Evolutionary conservation across 2,888 invertebrate species (phyloP), one percentile per base, ranked within the genome.

Genomic region (Halictus quadricinctus): DNA sequence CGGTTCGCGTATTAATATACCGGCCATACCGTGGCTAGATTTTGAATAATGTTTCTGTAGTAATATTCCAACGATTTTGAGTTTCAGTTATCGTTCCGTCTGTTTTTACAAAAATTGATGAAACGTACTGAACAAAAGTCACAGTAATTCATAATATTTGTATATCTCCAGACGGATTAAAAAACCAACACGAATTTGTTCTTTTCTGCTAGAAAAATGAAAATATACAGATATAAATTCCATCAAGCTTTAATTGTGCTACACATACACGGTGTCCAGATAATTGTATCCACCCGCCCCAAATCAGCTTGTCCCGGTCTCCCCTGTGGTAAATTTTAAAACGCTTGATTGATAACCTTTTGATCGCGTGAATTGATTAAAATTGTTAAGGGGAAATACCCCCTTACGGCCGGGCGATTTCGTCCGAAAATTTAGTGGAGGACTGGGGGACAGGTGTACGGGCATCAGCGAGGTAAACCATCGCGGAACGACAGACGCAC

Each of bases 401-500:
- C 69, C 41, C 64, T 84, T 80, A 25, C n/a, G 4, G 41, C 5
- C 50, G 77, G 84, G 77, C 58, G 80, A 60, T 75, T 75, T 50
- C 43, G 74, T 13, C 43, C 46, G 41, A 73, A 66, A 72, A 75
- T 80, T 80, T 77, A 70, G 46, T 29, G 48, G n/a, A 13, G 50
- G 50, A 21, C 74, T n/a, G n/a, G n/a, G 29, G 46, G 60, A 73
- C 5, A 15, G 73, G 72, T 36, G 64, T 5, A 10, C n/a, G 66
- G 0, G 50, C 64, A 85, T 80, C 84, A 64, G 54, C 76, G 73
- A 46, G 64, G 73, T 72, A 80, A 64, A 80, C 74, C 58, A 72
- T 77, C 80, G 64, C 60, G 85, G 74, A 84, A 70, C 78, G 85
- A 80, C 77, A 72, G 77, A 81, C 84, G 80, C 69, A 72, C 41